phyloP scores from a whole-genome alignment of 2,797 vertebrate genomes.

The Crypturellus tataupa region DNA sequence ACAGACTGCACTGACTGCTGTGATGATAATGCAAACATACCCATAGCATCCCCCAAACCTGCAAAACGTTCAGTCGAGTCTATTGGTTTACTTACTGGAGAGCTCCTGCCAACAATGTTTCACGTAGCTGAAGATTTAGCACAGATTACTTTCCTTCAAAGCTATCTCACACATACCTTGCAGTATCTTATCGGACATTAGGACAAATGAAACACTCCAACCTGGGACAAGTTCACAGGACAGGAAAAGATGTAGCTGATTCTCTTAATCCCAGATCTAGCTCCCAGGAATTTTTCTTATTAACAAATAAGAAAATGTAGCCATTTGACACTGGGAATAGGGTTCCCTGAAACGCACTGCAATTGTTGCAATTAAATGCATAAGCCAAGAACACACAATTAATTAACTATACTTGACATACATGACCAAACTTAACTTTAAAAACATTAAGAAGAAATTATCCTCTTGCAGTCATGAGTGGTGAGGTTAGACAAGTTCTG shows the following conservation, averaged over 20 bases:
- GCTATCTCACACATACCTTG: not conserved
- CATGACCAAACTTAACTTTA: not conserved
- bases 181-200: slow-evolving; percentile 20
- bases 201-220: slow-evolving; percentile 7
- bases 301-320: slow-evolving; percentile 15
- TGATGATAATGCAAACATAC: not conserved
- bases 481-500: not conserved
- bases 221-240: not conserved
- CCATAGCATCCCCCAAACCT: not conserved
- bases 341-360: slow-evolving; percentile 19
- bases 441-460: not conserved
- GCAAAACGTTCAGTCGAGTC: not conserved
- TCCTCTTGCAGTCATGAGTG: not conserved
- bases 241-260: not conserved
- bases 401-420: slow-evolving; percentile 8
- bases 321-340: not conserved
- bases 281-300: not conserved
- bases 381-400: not conserved
- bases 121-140: not conserved
- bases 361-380: slow-evolving; percentile 32
- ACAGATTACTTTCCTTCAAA: not conserved
- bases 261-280: not conserved
- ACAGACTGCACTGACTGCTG: not conserved
- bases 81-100: not conserved
- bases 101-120: not conserved